Conservation (phyloP, 2,888 invertebrate species). For the Tromatobia lineatoria region DNA sequence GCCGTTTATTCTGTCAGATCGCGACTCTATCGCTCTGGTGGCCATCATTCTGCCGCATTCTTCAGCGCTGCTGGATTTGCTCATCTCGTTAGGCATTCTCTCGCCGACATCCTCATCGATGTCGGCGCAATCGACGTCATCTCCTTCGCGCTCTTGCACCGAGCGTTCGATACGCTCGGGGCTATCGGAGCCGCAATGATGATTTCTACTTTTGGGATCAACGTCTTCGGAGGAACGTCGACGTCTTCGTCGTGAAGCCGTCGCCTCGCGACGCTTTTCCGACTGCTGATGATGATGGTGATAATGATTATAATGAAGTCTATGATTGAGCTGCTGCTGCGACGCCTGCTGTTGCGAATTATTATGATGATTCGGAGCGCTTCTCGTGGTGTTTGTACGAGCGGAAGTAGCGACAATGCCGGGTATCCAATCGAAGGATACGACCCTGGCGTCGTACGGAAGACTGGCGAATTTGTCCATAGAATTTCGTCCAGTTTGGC, state of each 20-base stretch:
- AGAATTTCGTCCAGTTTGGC: constrained; percentile 83
- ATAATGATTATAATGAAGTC: constrained; percentile 52
- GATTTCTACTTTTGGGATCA: constrained; percentile 49
- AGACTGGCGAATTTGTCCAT: constrained; percentile 89
- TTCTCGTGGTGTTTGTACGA: constrained; percentile 58
- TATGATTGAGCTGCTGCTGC: constrained; percentile 69
- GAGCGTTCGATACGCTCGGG: constrained; percentile 43
- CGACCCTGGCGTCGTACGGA: constrained; percentile 87
- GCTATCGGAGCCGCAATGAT: constrained; percentile 48
- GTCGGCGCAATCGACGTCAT: constrained; percentile 53
- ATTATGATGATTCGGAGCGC: constrained; percentile 59
- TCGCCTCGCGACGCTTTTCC: constrained; percentile 57
- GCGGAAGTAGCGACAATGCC: constrained; percentile 86
- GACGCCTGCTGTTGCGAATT: constrained; percentile 75
- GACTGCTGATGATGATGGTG: constrained; percentile 64
- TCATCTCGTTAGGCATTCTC: constrained; percentile 66
- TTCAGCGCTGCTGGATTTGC: constrained; percentile 70
- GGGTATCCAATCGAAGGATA: constrained; percentile 87
- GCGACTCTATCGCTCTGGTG: constrained; percentile 54
- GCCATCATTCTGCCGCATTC: constrained; percentile 66
- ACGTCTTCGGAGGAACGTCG: constrained; percentile 69
- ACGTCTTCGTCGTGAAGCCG: constrained; percentile 57
- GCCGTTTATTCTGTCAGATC: constrained; percentile 47
- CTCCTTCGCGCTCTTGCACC: constrained; percentile 34
- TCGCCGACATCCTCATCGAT: constrained; percentile 51